Percentiles rank a stretch among this genome's conserved stretches.
Conservation (phyloP, 2,888 invertebrate species). For the Sthenelais limicola region DNA sequence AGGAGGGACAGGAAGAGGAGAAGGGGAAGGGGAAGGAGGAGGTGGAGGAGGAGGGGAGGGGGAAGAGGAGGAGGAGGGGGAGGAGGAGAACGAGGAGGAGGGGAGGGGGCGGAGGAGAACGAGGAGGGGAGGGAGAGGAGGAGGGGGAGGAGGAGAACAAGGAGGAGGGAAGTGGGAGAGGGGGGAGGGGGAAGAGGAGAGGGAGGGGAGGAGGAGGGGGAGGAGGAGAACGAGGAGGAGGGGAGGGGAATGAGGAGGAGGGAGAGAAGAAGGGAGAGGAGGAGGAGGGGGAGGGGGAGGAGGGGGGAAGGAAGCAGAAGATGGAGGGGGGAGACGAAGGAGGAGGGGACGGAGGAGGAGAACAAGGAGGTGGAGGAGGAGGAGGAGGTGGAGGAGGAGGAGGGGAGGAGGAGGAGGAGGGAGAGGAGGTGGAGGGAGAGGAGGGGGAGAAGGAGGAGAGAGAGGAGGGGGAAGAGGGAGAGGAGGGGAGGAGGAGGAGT, state of each 20-base stretch:
- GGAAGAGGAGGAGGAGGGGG: slow-evolving; percentile 11
- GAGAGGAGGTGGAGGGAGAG: background rate
- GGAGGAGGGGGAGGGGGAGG: background rate
- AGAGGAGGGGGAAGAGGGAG: slow-evolving; percentile 1
- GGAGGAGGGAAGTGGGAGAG: background rate
- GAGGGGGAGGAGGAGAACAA: background rate
- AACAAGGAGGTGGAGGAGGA: slow-evolving; percentile 2
- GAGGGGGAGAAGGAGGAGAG: slow-evolving; percentile 7
- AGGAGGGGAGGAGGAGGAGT: slow-evolving; percentile 11
- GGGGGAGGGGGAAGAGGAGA: background rate
- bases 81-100: slow-evolving; percentile 32
- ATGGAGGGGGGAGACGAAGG: background rate
- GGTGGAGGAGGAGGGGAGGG: background rate
- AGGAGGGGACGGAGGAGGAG: background rate
- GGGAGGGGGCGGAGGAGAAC: background rate
- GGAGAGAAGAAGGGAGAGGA: background rate
- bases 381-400: slow-evolving; percentile 1
- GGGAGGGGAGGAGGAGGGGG: background rate
- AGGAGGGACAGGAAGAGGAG: background rate
- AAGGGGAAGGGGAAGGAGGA: background rate
- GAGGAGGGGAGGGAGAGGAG: background rate
- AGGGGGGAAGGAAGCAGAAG: background rate
- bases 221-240: background rate
- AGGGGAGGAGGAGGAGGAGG: slow-evolving; percentile 6
- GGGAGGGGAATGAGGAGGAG: too few relatives aligned